Conservation (phyloP, 30 jellyfish, hydroid and myxozoan genomes). For the Pseudorhiza aurosa region DNA sequence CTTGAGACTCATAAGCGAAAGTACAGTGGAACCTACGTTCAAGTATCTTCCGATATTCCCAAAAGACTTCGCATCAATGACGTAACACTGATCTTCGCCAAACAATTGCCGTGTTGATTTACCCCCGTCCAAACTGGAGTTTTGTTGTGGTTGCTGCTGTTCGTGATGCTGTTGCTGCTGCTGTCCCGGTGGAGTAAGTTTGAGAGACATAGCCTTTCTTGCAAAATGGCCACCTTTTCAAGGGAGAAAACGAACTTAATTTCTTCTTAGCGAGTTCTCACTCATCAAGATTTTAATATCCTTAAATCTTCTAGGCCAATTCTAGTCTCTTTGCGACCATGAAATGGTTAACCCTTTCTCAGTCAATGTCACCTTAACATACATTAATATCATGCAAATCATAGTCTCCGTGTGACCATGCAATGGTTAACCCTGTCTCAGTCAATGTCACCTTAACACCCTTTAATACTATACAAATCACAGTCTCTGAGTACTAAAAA, state of each 20-base stretch:
- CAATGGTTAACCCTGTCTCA: neutral
- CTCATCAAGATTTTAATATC: neutral
- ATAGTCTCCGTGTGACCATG: neutral
- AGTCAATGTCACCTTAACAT: neutral
- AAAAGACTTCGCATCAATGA: slow-evolving; percentile 92
- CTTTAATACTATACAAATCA: neutral
- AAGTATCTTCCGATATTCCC: slow-evolving; percentile 96
- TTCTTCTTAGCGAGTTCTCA: too few species aligned
- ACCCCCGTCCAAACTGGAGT: neutral
- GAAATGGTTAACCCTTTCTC: neutral
- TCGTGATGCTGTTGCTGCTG: neutral
- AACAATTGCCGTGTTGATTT: slow-evolving; percentile 65
- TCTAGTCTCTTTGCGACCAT: neutral
- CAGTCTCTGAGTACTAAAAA: neutral
- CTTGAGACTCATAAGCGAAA: too few species aligned
- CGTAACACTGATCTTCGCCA: slow-evolving; percentile 89
- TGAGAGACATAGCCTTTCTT: slow-evolving; percentile 37
- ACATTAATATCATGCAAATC: neutral
- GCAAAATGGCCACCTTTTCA: slow-evolving; percentile 65
- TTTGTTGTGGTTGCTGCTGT: neutral
- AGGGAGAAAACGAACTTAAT: too few species aligned
- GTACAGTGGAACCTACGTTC: slow-evolving; percentile 63
- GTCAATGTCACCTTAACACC: neutral
- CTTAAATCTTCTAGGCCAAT: neutral
- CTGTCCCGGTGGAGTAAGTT: slow-evolving; percentile 56